Base-by-base conservation (phyloP, 2,888 invertebrate species). In the Chrysotoxum bicinctum region DNA sequence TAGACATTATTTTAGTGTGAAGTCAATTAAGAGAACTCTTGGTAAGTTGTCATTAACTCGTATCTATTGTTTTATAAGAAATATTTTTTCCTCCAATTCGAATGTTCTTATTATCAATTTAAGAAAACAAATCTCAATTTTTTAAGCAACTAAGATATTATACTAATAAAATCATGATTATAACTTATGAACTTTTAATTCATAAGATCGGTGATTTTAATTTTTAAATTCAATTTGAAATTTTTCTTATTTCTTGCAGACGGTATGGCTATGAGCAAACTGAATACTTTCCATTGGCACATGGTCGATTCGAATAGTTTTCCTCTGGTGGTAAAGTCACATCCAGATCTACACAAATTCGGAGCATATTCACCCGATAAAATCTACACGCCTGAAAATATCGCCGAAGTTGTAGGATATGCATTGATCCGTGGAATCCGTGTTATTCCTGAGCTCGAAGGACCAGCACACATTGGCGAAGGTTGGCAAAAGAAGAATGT, bases 251-350 rank as follows among this genome's bases (percentile, higher is more conserved):
- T 35, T 14, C 45, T 69, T 88, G 9, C 88, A 93, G 97, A 97
- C 88, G 97, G 94, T 0, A 97, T 98, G 97, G 95, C 96, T 0
- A 94, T 95, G 88, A 96, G 96, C 56, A 98, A 98, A 91, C 90
- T 98, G 89, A 98, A 98, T 90, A 95, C 96, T 0, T 95, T 98
- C 92, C 98, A 98, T 90, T 98, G 98, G 98, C 96, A 97, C 89
- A 95, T 97, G 66, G 96, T 96, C 0, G 98, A 98, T 91, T 96
- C 96, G 48, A 97, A 98, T 87, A 97, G 97, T 88, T 98, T 98
- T 91, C 98, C 98, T 0, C 96, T 96, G 89, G 95, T 95, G 72
- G 94, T 96, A 0, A 93, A 93, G 88, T 94, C 94, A 19, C 93
- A 93, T 88, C 96, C 96, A 0, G 92, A 95, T 48, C 90, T 97